Evolutionary conservation across 1,140 invertebrate species (phyloP), one percentile per base, ranked within the genome.

Genomic region (Drosophila ercepeae): DNA sequence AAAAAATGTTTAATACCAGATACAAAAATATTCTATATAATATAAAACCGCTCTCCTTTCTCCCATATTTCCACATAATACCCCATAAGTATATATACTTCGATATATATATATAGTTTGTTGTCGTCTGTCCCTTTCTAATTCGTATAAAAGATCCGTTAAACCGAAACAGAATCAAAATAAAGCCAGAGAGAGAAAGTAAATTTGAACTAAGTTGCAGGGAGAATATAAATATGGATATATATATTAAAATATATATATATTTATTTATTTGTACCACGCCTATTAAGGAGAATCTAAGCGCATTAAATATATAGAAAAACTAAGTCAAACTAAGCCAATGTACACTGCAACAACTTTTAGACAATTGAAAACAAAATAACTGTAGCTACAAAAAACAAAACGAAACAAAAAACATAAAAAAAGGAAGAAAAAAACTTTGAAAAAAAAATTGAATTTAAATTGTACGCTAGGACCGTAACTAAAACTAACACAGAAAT

Each of bases 311-410:
- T 58, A 52, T 42, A 67, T 54, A 34, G 25, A 61, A 67, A 16
- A 61, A 67, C 46, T 67, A 67, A 67, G 64, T 67, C 60, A 67
- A 67, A 67, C 60, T 67, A 67, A 45, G 64, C 64, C 64, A 67
- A 67, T 67, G 60, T 67, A 67, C 64, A 67, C 64, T 67, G 64
- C 64, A 67, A 67, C 63, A 67, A 67, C 14, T 67, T 67, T 67
- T 65, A 65, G 45, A 67, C 60, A 42, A 65, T 67, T 25, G 27
- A 65, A n/a, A 64, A 64, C 59, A 65, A 65, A 29, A 39, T 39
- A 39, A 39, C 13, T 39, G 27, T 13, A 36, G 46, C 51, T 3
- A 50, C 32, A 21, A 51, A n/a, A 21, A 49, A 34, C 16, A 55
- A 39, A 34, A 46, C n/a, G n/a, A 48, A 29, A 4, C 51, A 2